Evolutionary conservation across 2,888 invertebrate genomes (phyloP), one percentile per base, ranked within the genome.

Genomic region (Dolichomitus sp.): DNA sequence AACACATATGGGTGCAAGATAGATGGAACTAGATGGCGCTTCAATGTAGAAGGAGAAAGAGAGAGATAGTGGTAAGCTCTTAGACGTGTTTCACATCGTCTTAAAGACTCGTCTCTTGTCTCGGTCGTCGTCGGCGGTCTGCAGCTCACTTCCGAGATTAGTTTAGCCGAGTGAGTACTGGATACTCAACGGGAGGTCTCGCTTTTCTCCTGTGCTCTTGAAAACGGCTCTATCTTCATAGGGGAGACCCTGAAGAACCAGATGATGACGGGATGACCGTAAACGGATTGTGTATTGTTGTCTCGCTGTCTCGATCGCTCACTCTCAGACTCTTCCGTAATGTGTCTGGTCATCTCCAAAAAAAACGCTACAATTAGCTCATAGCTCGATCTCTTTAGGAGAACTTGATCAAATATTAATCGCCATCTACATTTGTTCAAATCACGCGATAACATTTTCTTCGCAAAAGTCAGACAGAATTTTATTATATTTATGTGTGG

Each of bases 161-260:
- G 69, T 40, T 77, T 68, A 73, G 77, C 52, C 70, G 50, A 42
- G 57, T 54, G 72, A 68, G 65, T 70, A 74, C 78, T 65, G 65
- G 74, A 70, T 79, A 75, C 82, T 79, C 78, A 7, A 78, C 74
- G 70, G 78, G 74, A 82, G 82, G 78, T 79, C 74, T 65, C 33
- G 42, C 5, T 33, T 48, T 45, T 54, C 54, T 27, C 54, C 27
- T 37, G 17, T 14, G n/a, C 59, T 12, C 54, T 54, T 37, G n/a
- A 37, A 59, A 73, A 77, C 73, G 77, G 73, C 81, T 81, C 77
- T 73, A 81, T 81, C 81, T 81, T 61, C 63, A 77, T 81, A 73
- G 77, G 61, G 77, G 61, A 69, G 72, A 77, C 66, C 77, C 73
- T 68, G 57, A 77, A 81, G 77, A 81, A 81, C 77, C 72, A 69